Evolutionary conservation across 2,888 invertebrate genomes (phyloP).

Genomic region (Hipparchia sbordonii): DNA sequence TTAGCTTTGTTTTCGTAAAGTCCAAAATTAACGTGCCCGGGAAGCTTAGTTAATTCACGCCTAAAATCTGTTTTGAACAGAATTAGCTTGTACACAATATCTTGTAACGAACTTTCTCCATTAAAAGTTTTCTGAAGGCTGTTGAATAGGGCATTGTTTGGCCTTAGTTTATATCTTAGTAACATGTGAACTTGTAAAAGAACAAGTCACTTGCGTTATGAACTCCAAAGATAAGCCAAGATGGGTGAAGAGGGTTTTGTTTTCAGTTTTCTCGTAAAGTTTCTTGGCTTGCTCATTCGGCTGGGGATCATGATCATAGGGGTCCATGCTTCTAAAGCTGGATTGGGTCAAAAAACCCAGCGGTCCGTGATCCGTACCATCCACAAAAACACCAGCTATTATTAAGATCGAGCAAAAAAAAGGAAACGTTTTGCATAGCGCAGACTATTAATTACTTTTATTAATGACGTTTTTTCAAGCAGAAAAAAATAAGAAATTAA

Average conservation of each 20-base stretch:
- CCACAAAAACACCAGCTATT: too few relatives aligned
- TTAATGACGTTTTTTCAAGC: too few relatives aligned
- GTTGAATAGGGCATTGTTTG: slow-evolving; percentile 9
- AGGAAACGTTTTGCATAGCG: too few relatives aligned
- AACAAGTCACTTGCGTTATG: background rate
- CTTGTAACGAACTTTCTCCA: slow-evolving; percentile 25
- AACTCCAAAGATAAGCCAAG: background rate
- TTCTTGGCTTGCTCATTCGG: too few relatives aligned
- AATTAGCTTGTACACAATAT: slow-evolving; percentile 16
- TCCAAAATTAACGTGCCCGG: slow-evolving; percentile 5
- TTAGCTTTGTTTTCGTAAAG: slow-evolving; percentile 5
- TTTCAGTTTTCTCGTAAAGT: background rate
- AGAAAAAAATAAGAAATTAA: too few relatives aligned
- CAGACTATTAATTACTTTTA: too few relatives aligned
- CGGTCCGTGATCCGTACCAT: too few relatives aligned
- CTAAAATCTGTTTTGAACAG: slow-evolving; percentile 9
- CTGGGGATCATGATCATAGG: too few relatives aligned
- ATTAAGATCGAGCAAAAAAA: too few relatives aligned
- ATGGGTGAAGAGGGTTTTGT: background rate
- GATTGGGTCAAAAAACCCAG: too few relatives aligned
- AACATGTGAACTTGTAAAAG: background rate
- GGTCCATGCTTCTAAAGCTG: too few relatives aligned
- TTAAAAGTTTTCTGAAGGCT: slow-evolving; percentile 25
- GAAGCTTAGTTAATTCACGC: slow-evolving; percentile 13
- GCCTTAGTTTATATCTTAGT: background rate